Evolutionary conservation across 1,140 invertebrate species (phyloP).

Genomic region (Drosophila bifasciata): DNA sequence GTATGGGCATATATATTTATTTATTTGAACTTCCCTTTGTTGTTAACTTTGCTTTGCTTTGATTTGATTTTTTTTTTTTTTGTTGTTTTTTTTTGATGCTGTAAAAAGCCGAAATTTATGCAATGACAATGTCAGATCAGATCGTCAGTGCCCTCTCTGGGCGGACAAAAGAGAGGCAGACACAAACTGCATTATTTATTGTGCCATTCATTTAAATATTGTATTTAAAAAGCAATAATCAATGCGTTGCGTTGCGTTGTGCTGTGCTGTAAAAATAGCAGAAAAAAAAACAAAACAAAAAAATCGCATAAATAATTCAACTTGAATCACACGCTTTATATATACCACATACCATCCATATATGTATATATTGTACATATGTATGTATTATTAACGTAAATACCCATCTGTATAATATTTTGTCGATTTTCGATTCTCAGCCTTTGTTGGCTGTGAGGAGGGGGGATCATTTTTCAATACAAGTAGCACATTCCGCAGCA

Average conservation of each 20-base stretch:
- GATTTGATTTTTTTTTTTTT: too few relatives aligned
- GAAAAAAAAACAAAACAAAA: too few relatives aligned
- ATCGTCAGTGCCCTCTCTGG: conserved; percentile 27
- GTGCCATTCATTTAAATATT: conserved; percentile 76
- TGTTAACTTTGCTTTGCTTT: conserved; percentile 17
- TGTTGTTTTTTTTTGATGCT: conserved; percentile 13
- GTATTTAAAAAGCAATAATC: conserved; percentile 66
- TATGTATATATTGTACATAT: not conserved
- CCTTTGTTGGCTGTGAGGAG: too few relatives aligned
- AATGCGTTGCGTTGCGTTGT: conserved; percentile 39
- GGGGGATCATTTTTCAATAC: conserved; percentile 75
- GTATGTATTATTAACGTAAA: conserved; percentile 40
- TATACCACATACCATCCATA: conserved; percentile 27
- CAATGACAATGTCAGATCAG: conserved; percentile 56
- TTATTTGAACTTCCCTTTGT: conserved; percentile 40
- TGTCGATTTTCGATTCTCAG: conserved; percentile 49
- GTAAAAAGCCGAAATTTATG: conserved; percentile 71
- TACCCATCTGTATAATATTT: conserved; percentile 46
- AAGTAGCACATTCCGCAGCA: conserved; percentile 75
- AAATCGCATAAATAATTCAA: conserved; percentile 73
- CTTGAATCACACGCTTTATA: conserved; percentile 72
- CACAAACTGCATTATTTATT: conserved; percentile 70
- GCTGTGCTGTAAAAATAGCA: conserved; percentile 69
- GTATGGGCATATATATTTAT: conserved; percentile 17
- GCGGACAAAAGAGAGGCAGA: conserved; percentile 16